Evolutionary conservation across 2,113 vertebrate species (phyloP).

Genomic region (Oophaga pumilio): DNA sequence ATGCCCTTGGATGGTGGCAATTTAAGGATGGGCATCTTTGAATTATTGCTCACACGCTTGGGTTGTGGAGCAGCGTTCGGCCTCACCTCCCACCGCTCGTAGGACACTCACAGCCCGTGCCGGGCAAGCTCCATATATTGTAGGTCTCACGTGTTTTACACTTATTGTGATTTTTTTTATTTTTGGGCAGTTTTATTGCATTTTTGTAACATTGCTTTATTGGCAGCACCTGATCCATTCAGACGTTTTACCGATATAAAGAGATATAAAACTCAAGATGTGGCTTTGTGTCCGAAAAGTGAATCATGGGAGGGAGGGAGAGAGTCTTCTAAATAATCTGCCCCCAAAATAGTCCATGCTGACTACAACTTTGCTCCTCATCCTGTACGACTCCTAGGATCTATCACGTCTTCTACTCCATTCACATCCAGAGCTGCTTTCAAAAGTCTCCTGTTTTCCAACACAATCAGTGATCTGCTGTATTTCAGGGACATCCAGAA

Average conservation of each 20-base stretch:
- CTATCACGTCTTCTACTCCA: neutral
- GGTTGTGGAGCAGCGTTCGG: neutral
- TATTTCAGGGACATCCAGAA: neutral
- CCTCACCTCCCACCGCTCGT: neutral
- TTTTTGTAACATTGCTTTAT: neutral
- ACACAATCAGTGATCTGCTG: neutral
- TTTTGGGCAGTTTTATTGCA: neutral
- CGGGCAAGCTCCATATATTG: neutral
- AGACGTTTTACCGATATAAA: neutral
- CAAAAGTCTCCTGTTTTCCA: neutral
- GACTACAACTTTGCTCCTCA: too few species aligned
- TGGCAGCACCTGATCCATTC: neutral
- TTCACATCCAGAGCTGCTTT: neutral
- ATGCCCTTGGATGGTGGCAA: neutral
- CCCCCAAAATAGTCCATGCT: too few species aligned
- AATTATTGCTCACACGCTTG: neutral
- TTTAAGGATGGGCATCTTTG: neutral
- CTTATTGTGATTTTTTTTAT: too few species aligned
- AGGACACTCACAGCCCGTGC: neutral
- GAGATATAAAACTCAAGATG: neutral
- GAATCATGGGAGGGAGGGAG: neutral
- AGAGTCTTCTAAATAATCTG: neutral
- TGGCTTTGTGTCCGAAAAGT: neutral
- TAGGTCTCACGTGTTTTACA: neutral
- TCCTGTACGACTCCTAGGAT: neutral